Base-by-base conservation (phyloP, 2,888 invertebrate species). In the Lottia scabra region DNA sequence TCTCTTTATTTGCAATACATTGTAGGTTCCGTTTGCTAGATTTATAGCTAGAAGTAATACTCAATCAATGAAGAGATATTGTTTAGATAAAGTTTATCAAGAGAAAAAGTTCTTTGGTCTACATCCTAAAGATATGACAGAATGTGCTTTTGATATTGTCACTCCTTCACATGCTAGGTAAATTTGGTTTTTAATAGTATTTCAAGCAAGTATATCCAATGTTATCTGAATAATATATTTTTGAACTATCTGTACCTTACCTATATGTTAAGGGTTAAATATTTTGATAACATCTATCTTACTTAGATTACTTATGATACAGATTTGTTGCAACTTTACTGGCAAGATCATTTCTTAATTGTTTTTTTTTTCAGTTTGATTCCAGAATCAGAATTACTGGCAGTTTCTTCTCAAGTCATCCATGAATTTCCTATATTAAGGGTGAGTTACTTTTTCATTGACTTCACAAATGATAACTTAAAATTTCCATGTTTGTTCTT, bases 61-160 rank as follows among this genome's bases (percentile, higher is more conserved):
- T 0, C 93, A 93, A 65, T 92, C 93, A 81, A 91, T 97, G 85
- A 94, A 96, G 78, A 92, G 98, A 67, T 98, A 95, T 88, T 93
- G 94, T 0, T 93, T 98, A 8, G 96, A 95, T 81, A 92, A 94
- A 68, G 96, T 98, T 1, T 98, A 94, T 86, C 92, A 96, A 73
- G 95, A 96, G 87, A 83, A 82, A 71, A 93, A 94, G 80, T 85
- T 91, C 81, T 90, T 91, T 10, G 95, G 96, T 0, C 94, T 95
- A 83, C 96, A 97, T 90, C 98, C 98, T 0, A 92, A 94, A 76
- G 97, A 98, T 90, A 92, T 95, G 23, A 93, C 94, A 72, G 97
- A 97, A 89, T 96, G 96, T 89, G 95, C 96, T 1, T 97, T 97
- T 89, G 98, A 98, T 89, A 95, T 98, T 74, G 94, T 98, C 44